These are phyloP conservation scores for Aleiodes leptofemur DNA, from an alignment of 2,888 invertebrate species.

Conservation along the genomic window DNA sequence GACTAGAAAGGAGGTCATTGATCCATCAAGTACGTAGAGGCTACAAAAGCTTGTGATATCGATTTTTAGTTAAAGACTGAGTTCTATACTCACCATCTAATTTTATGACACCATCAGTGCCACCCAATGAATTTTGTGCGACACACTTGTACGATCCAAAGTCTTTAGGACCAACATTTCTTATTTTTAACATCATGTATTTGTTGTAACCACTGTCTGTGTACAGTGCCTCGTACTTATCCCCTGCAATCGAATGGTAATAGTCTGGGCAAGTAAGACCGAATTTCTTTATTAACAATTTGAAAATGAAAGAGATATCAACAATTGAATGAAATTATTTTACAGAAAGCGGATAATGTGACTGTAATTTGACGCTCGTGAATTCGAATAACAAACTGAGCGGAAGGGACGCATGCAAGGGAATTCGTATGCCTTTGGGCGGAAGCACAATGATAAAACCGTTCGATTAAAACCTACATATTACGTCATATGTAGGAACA, in stretches of 20 bases:
- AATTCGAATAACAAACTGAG: too few species aligned
- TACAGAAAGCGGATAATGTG: neutral
- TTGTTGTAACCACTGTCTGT: constrained; percentile 92
- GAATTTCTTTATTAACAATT: constrained; percentile 49
- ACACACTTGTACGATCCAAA: constrained; percentile 94
- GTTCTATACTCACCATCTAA: constrained; percentile 84
- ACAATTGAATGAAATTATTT: neutral
- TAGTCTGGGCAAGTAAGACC: constrained; percentile 70
- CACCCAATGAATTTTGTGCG: constrained; percentile 93
- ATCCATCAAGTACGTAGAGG: constrained; percentile 4
- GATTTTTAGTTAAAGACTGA: constrained; percentile 6
- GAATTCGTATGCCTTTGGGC: too few species aligned
- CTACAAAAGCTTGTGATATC: constrained; percentile 1
- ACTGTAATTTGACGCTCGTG: neutral
- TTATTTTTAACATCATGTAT: constrained; percentile 93
- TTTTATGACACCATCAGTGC: constrained; percentile 92
- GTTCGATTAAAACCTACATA: too few species aligned
- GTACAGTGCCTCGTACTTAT: constrained; percentile 90
- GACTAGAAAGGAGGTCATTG: constrained; percentile 55
- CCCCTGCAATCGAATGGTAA: constrained; percentile 80
- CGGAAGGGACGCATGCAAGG: too few species aligned
- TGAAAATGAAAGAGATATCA: constrained; percentile 10
- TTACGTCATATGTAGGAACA: too few species aligned
- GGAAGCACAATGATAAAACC: too few species aligned
- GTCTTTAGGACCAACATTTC: constrained; percentile 86